phyloP scores from a whole-genome alignment of 2,113 vertebrate species.

The Poecile atricapillus region DNA sequence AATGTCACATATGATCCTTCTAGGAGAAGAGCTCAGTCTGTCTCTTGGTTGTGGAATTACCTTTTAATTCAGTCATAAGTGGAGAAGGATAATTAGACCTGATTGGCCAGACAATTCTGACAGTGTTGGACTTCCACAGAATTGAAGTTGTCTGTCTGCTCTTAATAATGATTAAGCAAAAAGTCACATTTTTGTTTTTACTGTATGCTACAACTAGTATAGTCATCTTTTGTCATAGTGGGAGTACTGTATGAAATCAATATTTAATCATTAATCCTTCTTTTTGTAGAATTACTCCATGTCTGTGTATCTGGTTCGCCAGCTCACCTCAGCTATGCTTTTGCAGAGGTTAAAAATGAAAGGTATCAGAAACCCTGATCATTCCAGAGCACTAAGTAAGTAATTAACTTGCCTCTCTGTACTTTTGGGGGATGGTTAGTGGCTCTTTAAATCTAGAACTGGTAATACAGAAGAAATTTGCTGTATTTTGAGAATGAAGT shows the following conservation, averaged over 20 bases:
- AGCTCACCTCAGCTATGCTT: slow-evolving; percentile 92
- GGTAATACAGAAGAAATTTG: neutral
- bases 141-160: neutral
- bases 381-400: slow-evolving; percentile 97
- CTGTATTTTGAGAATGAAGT: neutral
- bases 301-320: slow-evolving; percentile 95
- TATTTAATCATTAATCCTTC: neutral
- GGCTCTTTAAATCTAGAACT: neutral
- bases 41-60: neutral
- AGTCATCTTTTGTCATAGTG: neutral
- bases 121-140: neutral
- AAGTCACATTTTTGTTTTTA: neutral
- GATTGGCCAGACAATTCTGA: neutral
- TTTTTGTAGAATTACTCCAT: slow-evolving; percentile 91
- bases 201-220: neutral
- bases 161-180: neutral
- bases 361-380: slow-evolving; percentile 96
- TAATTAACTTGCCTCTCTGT: neutral
- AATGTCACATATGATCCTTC: neutral
- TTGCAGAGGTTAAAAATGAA: slow-evolving; percentile 95
- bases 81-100: neutral
- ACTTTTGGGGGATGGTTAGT: neutral
- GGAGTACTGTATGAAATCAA: neutral
- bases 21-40: neutral
- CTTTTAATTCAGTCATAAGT: neutral